Evolutionary conservation across 2,113 vertebrate genomes (phyloP), one percentile per base, ranked within the genome.

Genomic region (Orientallactaga bullata): DNA sequence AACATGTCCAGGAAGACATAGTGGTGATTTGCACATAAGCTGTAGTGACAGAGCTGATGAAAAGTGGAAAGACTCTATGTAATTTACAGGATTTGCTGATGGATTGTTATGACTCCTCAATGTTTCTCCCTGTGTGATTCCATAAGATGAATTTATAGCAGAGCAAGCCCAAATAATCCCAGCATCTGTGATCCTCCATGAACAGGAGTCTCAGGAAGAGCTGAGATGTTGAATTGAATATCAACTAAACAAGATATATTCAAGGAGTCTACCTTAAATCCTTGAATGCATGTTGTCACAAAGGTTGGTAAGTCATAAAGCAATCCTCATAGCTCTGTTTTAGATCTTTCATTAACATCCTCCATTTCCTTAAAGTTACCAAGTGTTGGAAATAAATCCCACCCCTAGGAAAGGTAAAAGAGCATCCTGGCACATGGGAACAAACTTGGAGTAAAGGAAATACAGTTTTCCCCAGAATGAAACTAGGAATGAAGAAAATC

Each of bases 401-500:
- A 35, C 5, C 26, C 12, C 24, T 30, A 1, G 3, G 0, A 3
- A 55, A n/a, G 2, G 21, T 55, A 90, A 66, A 60, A 23, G 12
- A n/a, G 24, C 9, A 9, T 7, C 26, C 39, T 30, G 17, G 11
- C 72, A 66, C 6, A 7, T 7, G 21, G 37, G 58, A 17, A 84
- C 71, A 83, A 37, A 84, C 10, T 65, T 16, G 63, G n/a, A 61
- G 30, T 66, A 71, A 83, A 30, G 32, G 39, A 78, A 66, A 85
- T 26, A 4, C 1, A 26, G 21, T 2, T 83, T 86, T 23, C 0
- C 32, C 58, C 16, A 65, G 35, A 24, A 15, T 69, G 32, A 91
- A 79, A 37, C 21, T 9, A 30, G 28, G 26, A 88, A 87, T 89
- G 72, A 89, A 81, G 42, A 88, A 87, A 95, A 93, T 86, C 42